Percentiles rank a stretch among this genome's conserved stretches.
Conservation (phyloP, 2,888 invertebrate species). For the Teleiodes luculella region DNA sequence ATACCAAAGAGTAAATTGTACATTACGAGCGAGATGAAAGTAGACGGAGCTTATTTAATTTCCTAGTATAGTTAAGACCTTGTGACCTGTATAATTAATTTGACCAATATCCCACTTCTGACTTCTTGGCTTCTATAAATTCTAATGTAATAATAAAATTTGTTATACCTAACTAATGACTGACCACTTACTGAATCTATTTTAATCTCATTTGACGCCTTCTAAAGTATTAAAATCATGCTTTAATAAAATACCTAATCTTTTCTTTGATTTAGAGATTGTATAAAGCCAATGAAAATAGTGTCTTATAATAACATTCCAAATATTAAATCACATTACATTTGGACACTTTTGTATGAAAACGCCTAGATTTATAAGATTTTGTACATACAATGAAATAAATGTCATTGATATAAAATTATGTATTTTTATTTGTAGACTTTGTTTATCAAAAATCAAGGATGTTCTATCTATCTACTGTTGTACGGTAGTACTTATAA, state of each 20-base stretch:
- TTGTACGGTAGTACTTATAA: no score
- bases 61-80: conserved; percentile 60
- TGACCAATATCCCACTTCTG: conserved; percentile 58
- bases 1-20: conserved; percentile 77
- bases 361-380: conserved; percentile 73
- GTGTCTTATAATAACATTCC: conserved; percentile 73
- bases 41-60: conserved; percentile 66
- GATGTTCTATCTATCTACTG: no score
- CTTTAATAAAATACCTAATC: conserved; percentile 52
- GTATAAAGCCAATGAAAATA: conserved; percentile 69
- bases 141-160: conserved; percentile 16
- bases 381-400: conserved; percentile 79
- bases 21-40: conserved; percentile 62
- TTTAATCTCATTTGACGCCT: conserved; percentile 21
- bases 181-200: conserved; percentile 13
- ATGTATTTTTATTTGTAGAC: conserved; percentile 39
- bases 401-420: conserved; percentile 72
- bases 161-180: conserved; percentile 17
- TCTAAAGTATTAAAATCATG: conserved; percentile 44
- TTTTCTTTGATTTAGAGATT: conserved; percentile 55
- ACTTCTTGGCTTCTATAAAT: conserved; percentile 36
- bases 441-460: no score
- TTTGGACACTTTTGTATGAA: conserved; percentile 77
- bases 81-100: conserved; percentile 63
- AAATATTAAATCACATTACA: conserved; percentile 70